Conservation (phyloP, 2,888 invertebrate genomes). For the Hemistola chrysoprasaria region DNA sequence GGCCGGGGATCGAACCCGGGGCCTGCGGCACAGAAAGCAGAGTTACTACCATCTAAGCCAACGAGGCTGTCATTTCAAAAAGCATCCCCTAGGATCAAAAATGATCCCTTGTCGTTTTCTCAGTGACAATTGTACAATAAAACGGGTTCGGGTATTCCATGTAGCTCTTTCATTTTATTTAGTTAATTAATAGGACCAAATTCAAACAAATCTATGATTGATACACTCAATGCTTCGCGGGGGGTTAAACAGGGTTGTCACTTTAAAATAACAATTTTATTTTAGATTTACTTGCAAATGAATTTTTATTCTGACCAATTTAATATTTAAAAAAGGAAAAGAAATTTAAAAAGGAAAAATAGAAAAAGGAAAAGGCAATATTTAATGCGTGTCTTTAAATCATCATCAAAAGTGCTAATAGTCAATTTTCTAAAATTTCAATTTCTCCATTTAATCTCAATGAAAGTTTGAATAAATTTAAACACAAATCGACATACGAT, state of each 20-base stretch:
- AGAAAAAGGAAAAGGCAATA: no score
- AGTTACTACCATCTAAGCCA: no score
- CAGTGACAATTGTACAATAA: slow-evolving; percentile 16
- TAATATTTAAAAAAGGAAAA: no score
- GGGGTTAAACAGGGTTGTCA: slow-evolving; percentile 58
- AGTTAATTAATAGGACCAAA: slow-evolving; percentile 79
- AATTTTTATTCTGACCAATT: no score
- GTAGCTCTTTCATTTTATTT: slow-evolving; percentile 55
- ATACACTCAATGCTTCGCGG: slow-evolving; percentile 64
- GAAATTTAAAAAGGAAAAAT: no score
- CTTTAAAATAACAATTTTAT: neutral
- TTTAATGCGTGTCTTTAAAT: no score
- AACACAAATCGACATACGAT: slow-evolving; percentile 40
- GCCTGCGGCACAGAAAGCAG: no score
- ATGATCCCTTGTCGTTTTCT: neutral
- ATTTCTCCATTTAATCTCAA: no score
- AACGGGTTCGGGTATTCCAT: slow-evolving; percentile 3
- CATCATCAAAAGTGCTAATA: no score
- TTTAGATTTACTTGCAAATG: no score
- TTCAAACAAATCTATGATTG: slow-evolving; percentile 77
- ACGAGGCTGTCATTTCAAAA: neutral
- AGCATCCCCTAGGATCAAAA: neutral
- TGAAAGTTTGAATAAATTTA: slow-evolving; percentile 5
- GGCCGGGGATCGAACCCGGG: no score
- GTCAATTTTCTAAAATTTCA: no score